These are phyloP conservation scores for Temnothorax ravouxi DNA, from an alignment of 2,888 invertebrate species.

Conservation along the genomic window DNA sequence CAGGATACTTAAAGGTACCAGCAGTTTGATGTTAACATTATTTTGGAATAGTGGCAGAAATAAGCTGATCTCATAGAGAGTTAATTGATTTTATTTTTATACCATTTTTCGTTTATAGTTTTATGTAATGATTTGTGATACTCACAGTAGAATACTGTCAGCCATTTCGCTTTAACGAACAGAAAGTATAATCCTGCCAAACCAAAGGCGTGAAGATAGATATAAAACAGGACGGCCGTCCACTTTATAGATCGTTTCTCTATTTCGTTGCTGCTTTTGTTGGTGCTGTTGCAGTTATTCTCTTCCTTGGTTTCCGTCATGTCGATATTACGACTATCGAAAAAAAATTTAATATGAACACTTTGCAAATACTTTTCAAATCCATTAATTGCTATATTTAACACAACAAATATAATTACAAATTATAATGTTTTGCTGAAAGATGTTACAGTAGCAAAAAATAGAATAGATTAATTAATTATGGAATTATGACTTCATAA, in stretches of 20 bases:
- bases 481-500: background rate
- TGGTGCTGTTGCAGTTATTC: too few relatives aligned
- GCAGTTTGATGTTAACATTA: background rate
- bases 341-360: background rate
- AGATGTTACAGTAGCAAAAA: background rate
- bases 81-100: background rate
- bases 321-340: background rate
- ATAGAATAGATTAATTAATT: conserved; percentile 3
- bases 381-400: background rate
- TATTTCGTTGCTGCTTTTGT: background rate
- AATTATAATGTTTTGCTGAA: background rate
- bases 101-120: background rate
- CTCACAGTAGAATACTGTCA: conserved; percentile 90
- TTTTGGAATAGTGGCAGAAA: background rate
- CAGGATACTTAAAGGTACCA: background rate
- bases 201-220: conserved; percentile 91
- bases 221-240: conserved; percentile 91
- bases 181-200: conserved; percentile 89
- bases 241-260: conserved; percentile 90
- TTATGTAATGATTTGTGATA: conserved; percentile 15
- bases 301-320: conserved; percentile 1
- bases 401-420: background rate
- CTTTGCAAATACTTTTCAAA: background rate
- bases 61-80: background rate
- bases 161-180: conserved; percentile 88